A percentile compares a stretch with the other conserved stretches of the same genome.
Evolutionary conservation across 2,888 invertebrate species (phyloP).

Genomic region (Cantharis rufa): DNA sequence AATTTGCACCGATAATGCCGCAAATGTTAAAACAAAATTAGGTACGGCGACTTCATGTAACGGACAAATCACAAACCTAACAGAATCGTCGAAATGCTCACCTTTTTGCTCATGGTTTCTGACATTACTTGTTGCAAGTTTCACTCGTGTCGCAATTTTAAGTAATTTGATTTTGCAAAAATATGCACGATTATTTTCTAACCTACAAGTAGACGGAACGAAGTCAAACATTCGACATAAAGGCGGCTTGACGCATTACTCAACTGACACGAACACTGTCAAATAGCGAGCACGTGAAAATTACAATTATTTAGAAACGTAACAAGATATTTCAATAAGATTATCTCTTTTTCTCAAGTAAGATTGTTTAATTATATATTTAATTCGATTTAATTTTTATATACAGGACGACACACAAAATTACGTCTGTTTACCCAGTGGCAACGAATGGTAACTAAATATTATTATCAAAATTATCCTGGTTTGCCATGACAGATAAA

Average conservation of each 20-base stretch:
- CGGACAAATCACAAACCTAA: not conserved
- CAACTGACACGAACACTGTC: not conserved
- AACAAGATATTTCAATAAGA: not conserved
- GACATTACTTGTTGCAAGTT: conserved; percentile 9
- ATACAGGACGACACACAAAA: not conserved
- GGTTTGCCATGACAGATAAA: not conserved
- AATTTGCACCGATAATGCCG: not conserved
- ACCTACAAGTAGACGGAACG: not conserved
- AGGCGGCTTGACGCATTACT: not conserved
- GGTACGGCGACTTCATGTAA: not conserved
- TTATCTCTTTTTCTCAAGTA: not conserved
- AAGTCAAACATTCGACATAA: not conserved
- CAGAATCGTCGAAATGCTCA: not conserved
- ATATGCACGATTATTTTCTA: not conserved
- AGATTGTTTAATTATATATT: not conserved
- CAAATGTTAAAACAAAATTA: not conserved
- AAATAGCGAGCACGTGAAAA: not conserved
- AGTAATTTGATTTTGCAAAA: not conserved
- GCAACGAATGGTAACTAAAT: too few relatives aligned
- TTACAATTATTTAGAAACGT: not conserved
- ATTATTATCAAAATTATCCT: too few relatives aligned
- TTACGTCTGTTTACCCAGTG: not conserved
- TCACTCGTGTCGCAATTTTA: not conserved
- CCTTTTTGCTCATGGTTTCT: conserved; percentile 24
- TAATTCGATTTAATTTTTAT: not conserved